Conservation (phyloP, 2,113 vertebrate species). For the Onychostruthus taczanowskii region DNA sequence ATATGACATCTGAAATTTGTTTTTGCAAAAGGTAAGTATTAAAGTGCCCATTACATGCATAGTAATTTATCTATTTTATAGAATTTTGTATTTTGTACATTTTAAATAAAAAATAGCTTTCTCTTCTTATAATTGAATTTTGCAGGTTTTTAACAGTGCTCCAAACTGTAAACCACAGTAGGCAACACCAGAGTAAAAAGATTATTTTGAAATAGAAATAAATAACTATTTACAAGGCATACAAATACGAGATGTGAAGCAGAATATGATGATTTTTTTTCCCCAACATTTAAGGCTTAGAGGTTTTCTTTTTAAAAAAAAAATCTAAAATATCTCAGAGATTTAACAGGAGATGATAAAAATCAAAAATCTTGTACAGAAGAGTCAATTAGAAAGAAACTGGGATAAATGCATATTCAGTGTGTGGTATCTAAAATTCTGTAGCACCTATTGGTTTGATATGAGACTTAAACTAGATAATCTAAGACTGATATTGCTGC, state of each 20-base stretch:
- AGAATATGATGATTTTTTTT: neutral
- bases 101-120: neutral
- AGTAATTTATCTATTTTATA: neutral
- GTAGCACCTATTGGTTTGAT: neutral
- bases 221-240: neutral
- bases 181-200: neutral
- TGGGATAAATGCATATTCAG: neutral
- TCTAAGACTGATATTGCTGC: neutral
- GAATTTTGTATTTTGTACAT: neutral
- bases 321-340: neutral
- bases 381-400: neutral
- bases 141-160: neutral
- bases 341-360: neutral
- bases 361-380: neutral
- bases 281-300: neutral
- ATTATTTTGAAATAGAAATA: neutral
- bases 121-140: neutral
- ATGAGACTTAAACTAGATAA: neutral
- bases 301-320: neutral
- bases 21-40: neutral
- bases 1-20: slow-evolving; percentile 4
- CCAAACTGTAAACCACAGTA: neutral
- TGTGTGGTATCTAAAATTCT: neutral
- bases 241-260: neutral
- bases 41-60: neutral